These are phyloP conservation scores for Molossus alvarezi DNA, from an alignment of 2,797 vertebrate genomes.

Conservation along the genomic window DNA sequence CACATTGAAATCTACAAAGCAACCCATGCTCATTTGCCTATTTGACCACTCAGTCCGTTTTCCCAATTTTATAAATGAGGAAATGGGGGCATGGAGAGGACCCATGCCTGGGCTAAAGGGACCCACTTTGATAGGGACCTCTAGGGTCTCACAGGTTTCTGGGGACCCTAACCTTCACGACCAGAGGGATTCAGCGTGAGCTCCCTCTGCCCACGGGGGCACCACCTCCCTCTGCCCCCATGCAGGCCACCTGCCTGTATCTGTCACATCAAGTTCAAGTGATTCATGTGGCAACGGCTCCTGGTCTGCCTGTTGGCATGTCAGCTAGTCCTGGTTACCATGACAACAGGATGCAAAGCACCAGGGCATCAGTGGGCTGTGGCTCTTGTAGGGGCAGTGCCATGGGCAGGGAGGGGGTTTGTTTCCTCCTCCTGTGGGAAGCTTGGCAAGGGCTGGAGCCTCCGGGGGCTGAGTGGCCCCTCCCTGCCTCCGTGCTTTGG, in stretches of 20 bases:
- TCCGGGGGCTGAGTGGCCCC: slow-evolving; percentile 79
- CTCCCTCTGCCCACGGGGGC: slow-evolving; percentile 43
- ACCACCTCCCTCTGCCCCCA: slow-evolving; percentile 63
- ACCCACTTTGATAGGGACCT: not conserved
- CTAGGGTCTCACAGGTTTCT: not conserved
- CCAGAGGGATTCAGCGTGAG: not conserved
- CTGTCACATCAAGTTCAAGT: slow-evolving; percentile 84
- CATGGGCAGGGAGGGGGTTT: slow-evolving; percentile 80
- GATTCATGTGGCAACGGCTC: slow-evolving; percentile 87
- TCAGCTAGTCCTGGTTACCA: slow-evolving; percentile 87
- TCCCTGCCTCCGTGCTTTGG: slow-evolving; percentile 81
- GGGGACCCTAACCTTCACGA: not conserved
- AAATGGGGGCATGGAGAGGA: not conserved
- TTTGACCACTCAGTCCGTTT: not conserved
- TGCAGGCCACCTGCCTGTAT: slow-evolving; percentile 78
- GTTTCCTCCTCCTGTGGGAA: slow-evolving; percentile 81
- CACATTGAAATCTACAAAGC: slow-evolving; percentile 33
- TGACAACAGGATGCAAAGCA: slow-evolving; percentile 87
- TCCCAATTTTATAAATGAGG: slow-evolving; percentile 27
- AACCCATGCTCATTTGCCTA: not conserved
- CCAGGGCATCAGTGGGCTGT: slow-evolving; percentile 88
- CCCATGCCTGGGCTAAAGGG: not conserved
- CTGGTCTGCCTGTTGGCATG: slow-evolving; percentile 84
- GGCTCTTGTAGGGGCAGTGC: slow-evolving; percentile 85
- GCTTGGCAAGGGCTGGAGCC: slow-evolving; percentile 75